phyloP scores from a whole-genome alignment of 2,113 vertebrate species.

The Lamprologus ornatipinnis region DNA sequence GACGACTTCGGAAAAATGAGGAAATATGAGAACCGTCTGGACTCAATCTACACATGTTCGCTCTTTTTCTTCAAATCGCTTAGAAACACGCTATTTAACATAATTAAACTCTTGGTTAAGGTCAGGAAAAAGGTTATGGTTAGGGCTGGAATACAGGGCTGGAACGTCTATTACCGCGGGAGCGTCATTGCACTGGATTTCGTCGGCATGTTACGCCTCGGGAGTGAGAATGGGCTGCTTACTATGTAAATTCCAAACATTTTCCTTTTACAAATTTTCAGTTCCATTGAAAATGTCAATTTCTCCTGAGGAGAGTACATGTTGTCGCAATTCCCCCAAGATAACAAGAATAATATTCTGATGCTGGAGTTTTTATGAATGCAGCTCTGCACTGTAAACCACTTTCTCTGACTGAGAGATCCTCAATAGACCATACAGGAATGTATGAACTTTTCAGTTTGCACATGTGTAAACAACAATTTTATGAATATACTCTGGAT shows the following conservation, averaged over 20 bases:
- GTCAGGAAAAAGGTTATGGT: too few relatives aligned
- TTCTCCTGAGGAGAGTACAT: background rate
- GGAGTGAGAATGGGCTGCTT: background rate
- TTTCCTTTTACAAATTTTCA: background rate
- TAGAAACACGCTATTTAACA: too few relatives aligned
- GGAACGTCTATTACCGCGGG: too few relatives aligned
- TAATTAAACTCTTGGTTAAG: too few relatives aligned
- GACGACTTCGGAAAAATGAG: too few relatives aligned
- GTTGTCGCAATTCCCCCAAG: background rate
- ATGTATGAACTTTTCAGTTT: background rate
- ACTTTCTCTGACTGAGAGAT: background rate
- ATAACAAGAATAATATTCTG: background rate
- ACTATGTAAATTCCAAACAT: background rate
- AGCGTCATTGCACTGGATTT: too few relatives aligned
- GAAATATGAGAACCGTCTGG: too few relatives aligned
- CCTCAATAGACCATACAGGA: background rate
- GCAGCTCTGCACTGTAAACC: background rate
- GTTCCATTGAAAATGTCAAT: background rate
- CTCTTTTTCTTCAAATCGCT: too few relatives aligned
- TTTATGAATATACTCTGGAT: background rate
- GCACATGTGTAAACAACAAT: background rate
- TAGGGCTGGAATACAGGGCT: too few relatives aligned
- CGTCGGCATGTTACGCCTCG: too few relatives aligned
- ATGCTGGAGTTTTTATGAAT: background rate
- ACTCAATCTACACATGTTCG: too few relatives aligned